These are phyloP conservation scores for Diachasmimorpha longicaudata DNA, from an alignment of 1,140 invertebrate genomes.

Conservation along the genomic window DNA sequence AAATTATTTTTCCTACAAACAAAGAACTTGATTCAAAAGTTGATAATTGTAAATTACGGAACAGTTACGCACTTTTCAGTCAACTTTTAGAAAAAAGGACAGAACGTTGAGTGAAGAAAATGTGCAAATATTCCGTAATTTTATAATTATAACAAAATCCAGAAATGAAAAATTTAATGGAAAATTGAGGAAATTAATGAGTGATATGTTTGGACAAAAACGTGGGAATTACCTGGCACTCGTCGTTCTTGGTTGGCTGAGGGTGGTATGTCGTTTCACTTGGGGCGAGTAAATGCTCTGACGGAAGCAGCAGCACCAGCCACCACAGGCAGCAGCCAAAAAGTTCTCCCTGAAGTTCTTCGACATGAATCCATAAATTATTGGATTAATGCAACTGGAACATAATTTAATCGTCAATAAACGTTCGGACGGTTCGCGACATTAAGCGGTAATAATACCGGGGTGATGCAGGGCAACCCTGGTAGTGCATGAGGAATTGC, in stretches of 20 bases:
- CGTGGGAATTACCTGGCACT: slow-evolving; percentile 49
- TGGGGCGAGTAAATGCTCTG: slow-evolving; percentile 42
- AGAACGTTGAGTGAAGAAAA: too few species aligned
- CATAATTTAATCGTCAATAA: slow-evolving; percentile 7
- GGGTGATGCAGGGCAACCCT: too few species aligned
- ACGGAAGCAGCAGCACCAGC: slow-evolving; percentile 50
- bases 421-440: not conserved
- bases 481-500: too few species aligned
- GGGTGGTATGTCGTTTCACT: slow-evolving; percentile 52
- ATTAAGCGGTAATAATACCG: too few species aligned
- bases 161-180: not conserved
- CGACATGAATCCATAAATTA: slow-evolving; percentile 84
- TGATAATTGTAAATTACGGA: too few species aligned
- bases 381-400: slow-evolving; percentile 75
- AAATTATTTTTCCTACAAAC: too few species aligned
- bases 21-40: too few species aligned
- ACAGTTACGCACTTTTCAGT: too few species aligned
- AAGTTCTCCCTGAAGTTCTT: slow-evolving; percentile 76
- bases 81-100: too few species aligned
- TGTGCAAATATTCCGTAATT: too few species aligned
- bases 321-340: slow-evolving; percentile 55
- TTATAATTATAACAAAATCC: too few species aligned
- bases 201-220: not conserved
- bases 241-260: slow-evolving; percentile 56
- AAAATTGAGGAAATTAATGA: not conserved